These are phyloP conservation scores for Chelonus insularis DNA, from an alignment of 1,140 invertebrate species.

Conservation along the genomic window DNA sequence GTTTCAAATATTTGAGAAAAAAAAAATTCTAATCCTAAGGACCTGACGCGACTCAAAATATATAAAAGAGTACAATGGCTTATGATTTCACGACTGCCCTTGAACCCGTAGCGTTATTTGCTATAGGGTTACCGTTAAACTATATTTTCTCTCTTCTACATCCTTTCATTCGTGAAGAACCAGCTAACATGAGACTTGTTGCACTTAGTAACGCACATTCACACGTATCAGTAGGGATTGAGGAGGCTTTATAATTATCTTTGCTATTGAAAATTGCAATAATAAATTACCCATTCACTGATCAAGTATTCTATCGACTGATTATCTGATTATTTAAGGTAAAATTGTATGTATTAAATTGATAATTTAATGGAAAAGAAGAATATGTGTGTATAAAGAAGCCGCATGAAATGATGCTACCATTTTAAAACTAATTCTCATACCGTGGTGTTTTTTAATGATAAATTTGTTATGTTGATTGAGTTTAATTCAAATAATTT, in stretches of 20 bases:
- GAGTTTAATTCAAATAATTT: background rate
- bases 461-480: background rate
- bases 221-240: too few species aligned
- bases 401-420: too few species aligned
- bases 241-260: background rate
- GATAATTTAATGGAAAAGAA: too few species aligned
- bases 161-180: constrained; percentile 19
- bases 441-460: too few species aligned
- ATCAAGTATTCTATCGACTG: too few species aligned
- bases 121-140: constrained; percentile 58
- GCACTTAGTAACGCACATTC: too few species aligned
- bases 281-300: too few species aligned
- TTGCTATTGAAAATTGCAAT: background rate
- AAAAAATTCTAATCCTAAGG: background rate
- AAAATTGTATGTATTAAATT: too few species aligned
- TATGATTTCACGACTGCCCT: constrained; percentile 34
- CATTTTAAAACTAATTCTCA: too few species aligned
- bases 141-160: background rate
- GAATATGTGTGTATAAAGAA: too few species aligned
- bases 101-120: constrained; percentile 31
- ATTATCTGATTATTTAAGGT: too few species aligned
- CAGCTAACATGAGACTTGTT: too few species aligned
- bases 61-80: constrained; percentile 21
- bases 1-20: background rate
- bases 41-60: background rate